Base-by-base conservation (phyloP, 2,888 invertebrate genomes). In the Drosophila affinis region DNA sequence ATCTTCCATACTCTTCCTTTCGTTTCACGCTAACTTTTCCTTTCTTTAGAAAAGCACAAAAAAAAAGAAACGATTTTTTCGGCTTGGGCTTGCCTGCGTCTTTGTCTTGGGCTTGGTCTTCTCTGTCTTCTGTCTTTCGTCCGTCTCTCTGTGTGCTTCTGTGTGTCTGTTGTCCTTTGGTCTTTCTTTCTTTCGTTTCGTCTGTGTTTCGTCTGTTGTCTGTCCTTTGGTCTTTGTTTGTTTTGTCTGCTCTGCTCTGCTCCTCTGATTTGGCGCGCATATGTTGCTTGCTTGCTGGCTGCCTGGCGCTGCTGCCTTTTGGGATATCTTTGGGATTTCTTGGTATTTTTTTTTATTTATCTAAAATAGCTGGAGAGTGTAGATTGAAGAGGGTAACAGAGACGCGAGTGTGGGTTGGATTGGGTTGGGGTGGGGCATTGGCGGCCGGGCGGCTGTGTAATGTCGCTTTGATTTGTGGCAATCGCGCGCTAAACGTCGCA, bases 391-490 rank as follows among this genome's bases (percentile, higher is more conserved):
- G 53, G 44, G 47, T 14, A n/a, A 17, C 34, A 27, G 24, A 24
- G 39, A 27, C 29, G 17, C 14, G 39, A 17, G 17, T 34, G n/a
- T 14, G 18, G 27, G 27, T 27, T 27, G 27, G 27, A 0, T 7
- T 27, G 27, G 27, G 27, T 7, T 24, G 58, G 18, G 39, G 49
- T 29, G 39, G 14, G 39, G 39, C 39, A 14, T 39, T 39, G 39
- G 39, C 47, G 61, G 65, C 60, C 65, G 29, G 29, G 7, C 27
- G 29, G 7, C 29, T 29, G 55, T 57, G 49, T 79, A 83, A 83
- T 87, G 88, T 81, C 81, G 84, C 84, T 88, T 88, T 85, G 89
- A 88, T 85, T 85, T 88, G 87, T 85, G 81, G 81, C 85, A 88
- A 84, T 88, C 87, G 85, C 73, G 81, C 87, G 77, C 85, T 84